Evolutionary conservation across 2,888 invertebrate species (phyloP), one percentile per base, ranked within the genome.

Genomic region (Lithophane semibrunnea): DNA sequence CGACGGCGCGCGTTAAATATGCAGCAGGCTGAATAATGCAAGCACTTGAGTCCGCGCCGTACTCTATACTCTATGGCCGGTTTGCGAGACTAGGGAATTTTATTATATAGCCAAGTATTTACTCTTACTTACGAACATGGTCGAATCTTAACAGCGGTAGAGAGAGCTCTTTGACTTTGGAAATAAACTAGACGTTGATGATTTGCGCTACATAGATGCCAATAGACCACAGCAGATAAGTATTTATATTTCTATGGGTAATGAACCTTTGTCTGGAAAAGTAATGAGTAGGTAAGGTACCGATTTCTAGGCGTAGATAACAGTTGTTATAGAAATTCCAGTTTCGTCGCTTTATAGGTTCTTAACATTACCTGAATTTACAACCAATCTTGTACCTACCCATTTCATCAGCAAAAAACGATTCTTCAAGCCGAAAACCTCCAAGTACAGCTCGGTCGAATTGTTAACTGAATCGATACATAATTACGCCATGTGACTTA

Each of bases 1-100:
- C 82, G 88, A 80, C 86, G 85, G 79, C 82, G 72, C 85, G 73
- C 82, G 83, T 93, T 92, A 93, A 92, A 91, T 93, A 93, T 93
- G 92, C 92, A 93, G 87, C 88, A 89, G 82, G 58, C 83, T 93
- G 93, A 93, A 93, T 93, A 92, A 93, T 93, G 91, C 92, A 92
- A 77, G 89, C 89, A 88, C 88, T 88, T 82, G 82, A 85, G 76
- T 84, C 77, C 69, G 80, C 75, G 77, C 78, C 82, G 64, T 68
- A 77, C 76, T 79, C 69, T 61, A 79, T 73, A 79, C 79, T 75
- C 77, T 83, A 70, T 75, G 83, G 75, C 29, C 73, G 84, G 75
- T 84, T 81, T 72, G 83, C 73, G 72, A 81, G 85, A 77, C 86
- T 84, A 56, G 68, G 75, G 78, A 84, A 82, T 82, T 88, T 84